Conservation (phyloP, 2,888 invertebrate species). For the Antheraea yamamai region DNA sequence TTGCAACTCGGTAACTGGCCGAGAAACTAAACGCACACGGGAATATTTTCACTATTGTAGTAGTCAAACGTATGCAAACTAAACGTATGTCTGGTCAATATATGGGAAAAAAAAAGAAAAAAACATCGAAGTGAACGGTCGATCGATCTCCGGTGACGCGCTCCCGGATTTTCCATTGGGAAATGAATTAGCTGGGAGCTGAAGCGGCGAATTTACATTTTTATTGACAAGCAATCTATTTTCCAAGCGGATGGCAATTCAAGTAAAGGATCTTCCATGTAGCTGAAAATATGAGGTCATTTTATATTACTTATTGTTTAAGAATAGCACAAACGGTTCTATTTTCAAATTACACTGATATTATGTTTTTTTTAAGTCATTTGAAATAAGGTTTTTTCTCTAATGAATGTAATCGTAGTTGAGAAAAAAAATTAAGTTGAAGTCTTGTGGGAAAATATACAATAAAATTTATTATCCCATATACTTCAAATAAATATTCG, state of each 20-base stretch:
- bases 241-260: slow-evolving; percentile 72
- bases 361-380: neutral
- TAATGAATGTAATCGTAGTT: too few relatives aligned
- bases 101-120: slow-evolving; percentile 63
- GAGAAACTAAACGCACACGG: slow-evolving; percentile 25
- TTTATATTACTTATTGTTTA: slow-evolving; percentile 14
- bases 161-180: slow-evolving; percentile 78
- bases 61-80: slow-evolving; percentile 56
- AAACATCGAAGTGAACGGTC: slow-evolving; percentile 72
- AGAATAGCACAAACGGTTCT: neutral
- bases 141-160: slow-evolving; percentile 79
- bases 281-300: slow-evolving; percentile 41
- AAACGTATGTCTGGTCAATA: slow-evolving; percentile 69
- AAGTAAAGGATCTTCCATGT: slow-evolving; percentile 60
- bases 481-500: too few relatives aligned
- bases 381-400: neutral
- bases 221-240: slow-evolving; percentile 81
- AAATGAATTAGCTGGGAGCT: slow-evolving; percentile 80
- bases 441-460: too few relatives aligned
- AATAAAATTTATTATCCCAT: too few relatives aligned
- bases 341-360: neutral
- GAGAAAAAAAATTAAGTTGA: too few relatives aligned
- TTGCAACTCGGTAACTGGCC: slow-evolving; percentile 49
- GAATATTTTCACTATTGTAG: slow-evolving; percentile 48
- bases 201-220: slow-evolving; percentile 80